Conservation (phyloP, 2,113 vertebrate genomes). For the Sorex araneus region DNA sequence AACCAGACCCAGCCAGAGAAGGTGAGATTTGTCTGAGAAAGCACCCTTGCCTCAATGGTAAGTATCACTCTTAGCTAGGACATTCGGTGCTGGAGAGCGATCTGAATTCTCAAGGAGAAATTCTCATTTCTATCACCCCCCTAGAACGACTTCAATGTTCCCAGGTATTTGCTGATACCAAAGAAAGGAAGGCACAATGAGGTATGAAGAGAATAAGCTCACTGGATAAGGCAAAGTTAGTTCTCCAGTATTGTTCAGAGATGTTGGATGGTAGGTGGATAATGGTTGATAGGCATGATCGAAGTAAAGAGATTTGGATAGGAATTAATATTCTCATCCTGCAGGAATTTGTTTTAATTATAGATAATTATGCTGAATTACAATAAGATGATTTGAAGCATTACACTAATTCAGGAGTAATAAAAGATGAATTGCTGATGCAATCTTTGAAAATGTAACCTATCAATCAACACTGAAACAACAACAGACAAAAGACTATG, state of each 20-base stretch:
- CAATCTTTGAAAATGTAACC: slow-evolving; percentile 75
- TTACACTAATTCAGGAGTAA: slow-evolving; percentile 69
- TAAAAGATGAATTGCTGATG: slow-evolving; percentile 68
- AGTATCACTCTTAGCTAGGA: background rate
- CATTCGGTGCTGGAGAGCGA: background rate
- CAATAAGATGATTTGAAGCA: slow-evolving; percentile 76
- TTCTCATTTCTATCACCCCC: background rate
- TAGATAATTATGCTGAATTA: slow-evolving; percentile 73
- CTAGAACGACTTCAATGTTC: background rate
- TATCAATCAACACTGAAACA: slow-evolving; percentile 73
- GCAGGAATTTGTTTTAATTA: slow-evolving; percentile 81
- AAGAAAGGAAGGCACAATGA: background rate
- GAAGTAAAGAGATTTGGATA: slow-evolving; percentile 69
- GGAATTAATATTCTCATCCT: slow-evolving; percentile 62
- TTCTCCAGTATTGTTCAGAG: background rate
- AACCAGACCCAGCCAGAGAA: rapidly evolving
- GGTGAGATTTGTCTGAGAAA: background rate
- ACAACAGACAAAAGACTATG: slow-evolving; percentile 76
- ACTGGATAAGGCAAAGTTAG: background rate
- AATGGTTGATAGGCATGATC: slow-evolving; percentile 31
- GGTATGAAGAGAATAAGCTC: background rate
- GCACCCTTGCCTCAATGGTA: background rate
- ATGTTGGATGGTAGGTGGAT: background rate
- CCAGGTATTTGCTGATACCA: background rate
- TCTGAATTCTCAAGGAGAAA: background rate